Percentiles rank a stretch among this genome's conserved stretches.
Conservation (phyloP, 1,140 invertebrate genomes). For the Pseudomyrmex flavicornis region DNA sequence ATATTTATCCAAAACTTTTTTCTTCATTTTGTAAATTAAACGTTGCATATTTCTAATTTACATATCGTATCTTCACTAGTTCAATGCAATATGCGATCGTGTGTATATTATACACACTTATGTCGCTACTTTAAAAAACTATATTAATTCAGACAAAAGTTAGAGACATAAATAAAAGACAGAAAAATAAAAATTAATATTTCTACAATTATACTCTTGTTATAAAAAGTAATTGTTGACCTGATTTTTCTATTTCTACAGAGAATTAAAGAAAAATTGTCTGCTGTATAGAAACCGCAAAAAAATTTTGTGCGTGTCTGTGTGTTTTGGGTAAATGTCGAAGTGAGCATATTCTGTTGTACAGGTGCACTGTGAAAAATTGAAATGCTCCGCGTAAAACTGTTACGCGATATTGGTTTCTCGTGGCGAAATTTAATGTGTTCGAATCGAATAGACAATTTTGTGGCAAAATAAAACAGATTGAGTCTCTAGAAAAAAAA, state of each 20-base stretch:
- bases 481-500: background rate
- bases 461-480: constrained; percentile 59
- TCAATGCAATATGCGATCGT: too few relatives aligned
- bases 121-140: too few relatives aligned
- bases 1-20: too few relatives aligned
- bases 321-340: background rate
- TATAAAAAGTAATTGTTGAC: constrained; percentile 5
- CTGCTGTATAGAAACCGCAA: background rate
- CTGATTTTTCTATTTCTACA: background rate
- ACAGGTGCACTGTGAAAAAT: constrained; percentile 42
- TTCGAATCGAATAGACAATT: constrained; percentile 28
- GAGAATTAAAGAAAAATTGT: constrained; percentile 10
- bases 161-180: too few relatives aligned
- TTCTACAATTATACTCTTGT: constrained; percentile 4
- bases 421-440: constrained; percentile 47
- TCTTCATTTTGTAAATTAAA: too few relatives aligned
- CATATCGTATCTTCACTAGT: too few relatives aligned
- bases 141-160: too few relatives aligned
- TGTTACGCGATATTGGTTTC: constrained; percentile 51
- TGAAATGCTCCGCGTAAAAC: constrained; percentile 21
- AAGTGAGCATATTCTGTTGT: constrained; percentile 5
- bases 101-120: too few relatives aligned
- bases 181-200: background rate
- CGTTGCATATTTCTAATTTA: too few relatives aligned
- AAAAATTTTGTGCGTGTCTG: background rate